A percentile compares a stretch with the other conserved stretches of the same genome.
Evolutionary conservation across 2,797 vertebrate genomes (phyloP).

Genomic region (Lagocephalus sceleratus): DNA sequence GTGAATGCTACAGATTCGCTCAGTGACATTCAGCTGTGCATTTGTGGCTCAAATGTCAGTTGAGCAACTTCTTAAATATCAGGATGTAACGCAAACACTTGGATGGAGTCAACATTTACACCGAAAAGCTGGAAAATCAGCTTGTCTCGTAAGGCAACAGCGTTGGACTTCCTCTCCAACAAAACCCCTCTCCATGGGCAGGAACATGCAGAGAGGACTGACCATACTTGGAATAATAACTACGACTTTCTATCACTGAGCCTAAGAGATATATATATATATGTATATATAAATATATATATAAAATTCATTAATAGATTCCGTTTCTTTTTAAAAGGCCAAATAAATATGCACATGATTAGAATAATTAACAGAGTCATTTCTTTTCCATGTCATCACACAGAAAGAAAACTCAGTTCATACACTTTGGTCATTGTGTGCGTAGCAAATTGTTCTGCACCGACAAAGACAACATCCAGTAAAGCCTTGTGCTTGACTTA

Average conservation of each 20-base stretch:
- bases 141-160: background rate
- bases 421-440: conserved; percentile 58
- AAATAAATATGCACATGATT: conserved; percentile 52
- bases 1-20: conserved; percentile 7
- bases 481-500: conserved; percentile 1
- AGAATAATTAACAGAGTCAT: conserved; percentile 58
- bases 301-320: conserved; percentile 16
- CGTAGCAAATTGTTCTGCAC: conserved; percentile 18
- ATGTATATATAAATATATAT: conserved; percentile 1
- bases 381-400: conserved; percentile 40
- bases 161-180: background rate
- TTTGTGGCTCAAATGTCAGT: too few species aligned
- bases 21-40: background rate
- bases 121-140: too few species aligned
- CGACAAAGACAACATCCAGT: conserved; percentile 14
- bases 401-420: conserved; percentile 22
- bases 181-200: background rate
- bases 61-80: too few species aligned
- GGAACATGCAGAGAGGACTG: conserved; percentile 3
- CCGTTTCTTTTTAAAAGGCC: background rate
- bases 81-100: too few species aligned
- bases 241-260: too few species aligned
- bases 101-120: too few species aligned
- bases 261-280: background rate
- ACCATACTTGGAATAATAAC: background rate